These are phyloP conservation scores for Miichthys miiuy DNA, from an alignment of 2,797 vertebrate genomes.

Conservation along the genomic window DNA sequence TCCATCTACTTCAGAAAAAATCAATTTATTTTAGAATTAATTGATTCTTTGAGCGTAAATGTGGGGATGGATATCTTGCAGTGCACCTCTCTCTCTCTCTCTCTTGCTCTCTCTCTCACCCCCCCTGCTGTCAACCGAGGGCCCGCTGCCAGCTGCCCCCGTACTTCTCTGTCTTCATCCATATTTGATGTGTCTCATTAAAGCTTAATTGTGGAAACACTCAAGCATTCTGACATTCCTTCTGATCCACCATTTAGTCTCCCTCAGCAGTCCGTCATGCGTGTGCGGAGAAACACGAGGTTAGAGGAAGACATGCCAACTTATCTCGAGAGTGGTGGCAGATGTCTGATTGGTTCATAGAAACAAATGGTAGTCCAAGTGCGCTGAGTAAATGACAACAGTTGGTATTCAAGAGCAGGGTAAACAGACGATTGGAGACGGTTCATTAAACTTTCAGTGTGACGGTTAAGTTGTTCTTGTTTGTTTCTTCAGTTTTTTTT, in stretches of 20 bases:
- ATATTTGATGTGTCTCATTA: slow-evolving; percentile 81
- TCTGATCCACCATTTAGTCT: slow-evolving; percentile 68
- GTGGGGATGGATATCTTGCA: not conserved
- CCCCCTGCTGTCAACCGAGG: slow-evolving; percentile 56
- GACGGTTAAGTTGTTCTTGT: slow-evolving; percentile 17
- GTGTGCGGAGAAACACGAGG: slow-evolving; percentile 6
- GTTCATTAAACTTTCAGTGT: slow-evolving; percentile 56
- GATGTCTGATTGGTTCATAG: slow-evolving; percentile 12
- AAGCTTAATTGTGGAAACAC: slow-evolving; percentile 76
- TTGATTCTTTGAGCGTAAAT: not conserved
- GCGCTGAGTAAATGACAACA: slow-evolving; percentile 26
- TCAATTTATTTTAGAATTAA: not conserved
- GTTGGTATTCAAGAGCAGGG: slow-evolving; percentile 41
- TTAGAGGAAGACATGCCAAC: slow-evolving; percentile 22
- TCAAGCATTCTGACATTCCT: slow-evolving; percentile 66
- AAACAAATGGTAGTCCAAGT: slow-evolving; percentile 21
- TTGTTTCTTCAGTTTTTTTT: slow-evolving; percentile 37
- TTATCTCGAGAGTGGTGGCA: not conserved
- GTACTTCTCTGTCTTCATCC: slow-evolving; percentile 71
- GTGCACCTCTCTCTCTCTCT: not conserved
- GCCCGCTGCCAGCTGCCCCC: slow-evolving; percentile 66
- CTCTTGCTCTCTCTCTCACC: not conserved
- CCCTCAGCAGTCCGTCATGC: slow-evolving; percentile 57
- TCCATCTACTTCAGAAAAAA: too few species aligned
- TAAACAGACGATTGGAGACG: slow-evolving; percentile 38